Percentiles rank a stretch among this genome's conserved stretches.
Evolutionary conservation across 2,888 invertebrate genomes (phyloP).

Genomic region (Netelia fuscicornis): DNA sequence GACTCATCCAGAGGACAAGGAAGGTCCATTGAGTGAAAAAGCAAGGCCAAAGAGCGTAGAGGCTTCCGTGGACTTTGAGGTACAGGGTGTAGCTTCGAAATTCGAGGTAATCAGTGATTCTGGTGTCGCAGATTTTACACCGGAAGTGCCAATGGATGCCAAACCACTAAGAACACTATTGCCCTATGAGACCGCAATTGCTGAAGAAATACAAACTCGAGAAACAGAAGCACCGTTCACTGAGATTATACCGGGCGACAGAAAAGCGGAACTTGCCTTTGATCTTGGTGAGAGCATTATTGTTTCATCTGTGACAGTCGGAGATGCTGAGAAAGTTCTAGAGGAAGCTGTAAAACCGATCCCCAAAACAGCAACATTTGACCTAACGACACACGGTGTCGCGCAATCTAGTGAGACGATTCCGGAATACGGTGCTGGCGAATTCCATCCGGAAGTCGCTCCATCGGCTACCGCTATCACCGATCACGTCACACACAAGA

Average conservation of each 20-base stretch:
- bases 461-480: constrained; percentile 86
- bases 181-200: constrained; percentile 77
- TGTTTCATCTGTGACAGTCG: constrained; percentile 77
- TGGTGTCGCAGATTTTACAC: constrained; percentile 71
- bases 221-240: constrained; percentile 79
- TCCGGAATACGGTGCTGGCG: constrained; percentile 76
- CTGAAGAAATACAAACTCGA: constrained; percentile 79
- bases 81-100: constrained; percentile 77
- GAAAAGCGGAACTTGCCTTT: constrained; percentile 85
- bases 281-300: constrained; percentile 79
- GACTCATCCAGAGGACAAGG: constrained; percentile 83
- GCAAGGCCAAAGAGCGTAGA: constrained; percentile 74
- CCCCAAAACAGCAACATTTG: constrained; percentile 82
- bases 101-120: constrained; percentile 79
- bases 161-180: constrained; percentile 77
- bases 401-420: constrained; percentile 82
- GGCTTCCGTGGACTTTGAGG: constrained; percentile 78
- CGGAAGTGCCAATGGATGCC: constrained; percentile 70
- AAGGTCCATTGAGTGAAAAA: constrained; percentile 75
- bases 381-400: constrained; percentile 82
- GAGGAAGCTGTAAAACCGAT: constrained; percentile 77
- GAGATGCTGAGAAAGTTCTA: constrained; percentile 77
- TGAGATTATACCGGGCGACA: constrained; percentile 85
- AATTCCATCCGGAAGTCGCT: constrained; percentile 82
- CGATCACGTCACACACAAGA: constrained; percentile 86